A percentile compares a stretch with the other conserved stretches of the same genome.
Evolutionary conservation across 2,113 vertebrate species (phyloP).

Genomic region (Donacobius atricapilla): DNA sequence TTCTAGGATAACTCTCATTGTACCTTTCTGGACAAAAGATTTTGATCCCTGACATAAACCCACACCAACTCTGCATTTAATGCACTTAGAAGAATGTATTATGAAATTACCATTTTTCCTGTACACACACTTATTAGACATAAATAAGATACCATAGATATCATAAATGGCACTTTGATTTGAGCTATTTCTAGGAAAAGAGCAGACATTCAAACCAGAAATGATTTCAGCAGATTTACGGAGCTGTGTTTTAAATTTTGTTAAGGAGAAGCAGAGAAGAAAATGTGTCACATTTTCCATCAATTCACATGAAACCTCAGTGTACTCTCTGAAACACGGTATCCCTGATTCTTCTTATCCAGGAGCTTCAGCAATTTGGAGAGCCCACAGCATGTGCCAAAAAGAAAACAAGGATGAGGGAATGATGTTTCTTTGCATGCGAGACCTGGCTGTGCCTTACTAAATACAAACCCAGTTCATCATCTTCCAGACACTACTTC

Average conservation of each 20-base stretch:
- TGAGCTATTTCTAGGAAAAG: neutral
- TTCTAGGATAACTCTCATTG: neutral
- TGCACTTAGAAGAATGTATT: neutral
- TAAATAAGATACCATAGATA: neutral
- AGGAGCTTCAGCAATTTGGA: neutral
- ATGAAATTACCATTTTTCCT: neutral
- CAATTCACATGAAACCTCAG: neutral
- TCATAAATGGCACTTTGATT: neutral
- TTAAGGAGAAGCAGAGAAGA: neutral
- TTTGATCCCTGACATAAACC: neutral
- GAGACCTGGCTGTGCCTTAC: neutral
- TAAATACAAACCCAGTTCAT: neutral
- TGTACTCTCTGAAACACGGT: neutral
- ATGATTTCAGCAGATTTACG: neutral
- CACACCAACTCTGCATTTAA: neutral
- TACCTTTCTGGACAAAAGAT: neutral
- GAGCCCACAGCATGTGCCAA: neutral
- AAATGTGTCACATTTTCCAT: neutral
- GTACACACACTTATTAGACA: neutral
- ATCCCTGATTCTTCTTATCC: neutral
- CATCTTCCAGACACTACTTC: slow-evolving; percentile 18
- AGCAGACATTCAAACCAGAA: neutral
- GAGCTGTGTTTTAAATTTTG: neutral
- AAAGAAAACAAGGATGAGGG: neutral
- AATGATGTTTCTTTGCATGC: neutral